Evolutionary conservation across 2,888 invertebrate genomes (phyloP).

Genomic region (Synergus itoensis): DNA sequence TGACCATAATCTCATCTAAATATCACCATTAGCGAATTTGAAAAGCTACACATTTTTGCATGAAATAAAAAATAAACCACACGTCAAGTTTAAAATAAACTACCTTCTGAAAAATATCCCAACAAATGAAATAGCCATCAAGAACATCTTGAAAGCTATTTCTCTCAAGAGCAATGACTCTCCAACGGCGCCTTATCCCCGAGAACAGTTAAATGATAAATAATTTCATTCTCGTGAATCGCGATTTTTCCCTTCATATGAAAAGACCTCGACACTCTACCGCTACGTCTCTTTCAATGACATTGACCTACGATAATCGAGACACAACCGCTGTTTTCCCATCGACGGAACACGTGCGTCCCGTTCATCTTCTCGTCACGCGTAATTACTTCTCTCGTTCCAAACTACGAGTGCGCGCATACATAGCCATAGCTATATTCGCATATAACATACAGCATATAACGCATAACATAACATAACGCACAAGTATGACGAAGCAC

Average conservation of each 20-base stretch:
- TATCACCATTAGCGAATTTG: too few species aligned
- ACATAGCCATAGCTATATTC: not conserved
- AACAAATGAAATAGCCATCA: conserved; percentile 37
- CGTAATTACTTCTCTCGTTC: conserved; percentile 32
- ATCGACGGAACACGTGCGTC: conserved; percentile 40
- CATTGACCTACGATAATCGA: conserved; percentile 41
- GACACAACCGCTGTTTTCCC: conserved; percentile 40
- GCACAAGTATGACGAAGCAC: conserved; percentile 44
- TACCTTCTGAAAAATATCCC: not conserved
- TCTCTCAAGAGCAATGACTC: conserved; percentile 40
- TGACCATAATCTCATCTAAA: not conserved
- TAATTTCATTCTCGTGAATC: conserved; percentile 40
- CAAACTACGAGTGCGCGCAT: conserved; percentile 1
- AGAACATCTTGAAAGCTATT: conserved; percentile 23
- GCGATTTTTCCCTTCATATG: conserved; percentile 33
- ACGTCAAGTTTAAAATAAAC: not conserved
- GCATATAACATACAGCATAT: not conserved
- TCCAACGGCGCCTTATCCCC: conserved; percentile 3
- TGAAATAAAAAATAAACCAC: not conserved
- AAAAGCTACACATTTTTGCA: not conserved
- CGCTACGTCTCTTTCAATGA: conserved; percentile 34
- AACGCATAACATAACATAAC: conserved; percentile 31
- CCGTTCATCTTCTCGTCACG: conserved; percentile 39
- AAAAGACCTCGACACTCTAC: conserved; percentile 24
- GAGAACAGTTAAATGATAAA: conserved; percentile 41